Percentiles rank a stretch among this genome's conserved stretches.
phyloP scores from a whole-genome alignment of 1,140 invertebrate genomes.

The Cherax quadricarinatus region DNA sequence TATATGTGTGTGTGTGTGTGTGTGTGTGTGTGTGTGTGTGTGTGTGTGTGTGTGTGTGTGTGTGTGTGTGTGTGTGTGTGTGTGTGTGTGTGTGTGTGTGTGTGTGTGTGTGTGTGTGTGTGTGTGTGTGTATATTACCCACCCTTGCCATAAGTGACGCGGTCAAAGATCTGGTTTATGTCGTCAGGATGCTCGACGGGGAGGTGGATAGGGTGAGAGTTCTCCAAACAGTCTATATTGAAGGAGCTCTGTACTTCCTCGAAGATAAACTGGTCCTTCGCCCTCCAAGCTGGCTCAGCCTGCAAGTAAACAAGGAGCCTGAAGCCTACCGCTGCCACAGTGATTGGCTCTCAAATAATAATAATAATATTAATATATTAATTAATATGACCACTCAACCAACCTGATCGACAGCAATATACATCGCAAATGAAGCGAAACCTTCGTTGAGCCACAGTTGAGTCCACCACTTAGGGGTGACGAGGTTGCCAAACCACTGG shows the following conservation, averaged over 20 bases:
- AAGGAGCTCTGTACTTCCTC: slow-evolving; percentile 90
- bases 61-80: too few relatives aligned
- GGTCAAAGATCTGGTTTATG: slow-evolving; percentile 95
- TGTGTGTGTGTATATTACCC: not conserved
- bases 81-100: too few relatives aligned
- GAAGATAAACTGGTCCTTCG: slow-evolving; percentile 88
- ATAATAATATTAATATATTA: not conserved
- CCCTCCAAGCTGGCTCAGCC: slow-evolving; percentile 87
- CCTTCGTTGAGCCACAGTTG: slow-evolving; percentile 31
- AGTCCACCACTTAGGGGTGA: slow-evolving; percentile 77
- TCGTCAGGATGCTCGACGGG: slow-evolving; percentile 92
- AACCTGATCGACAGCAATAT: not conserved
- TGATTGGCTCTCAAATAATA: not conserved
- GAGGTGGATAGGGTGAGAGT: slow-evolving; percentile 93
- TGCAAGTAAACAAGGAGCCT: not conserved
- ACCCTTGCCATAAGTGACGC: slow-evolving; percentile 94
- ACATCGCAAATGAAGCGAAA: slow-evolving; percentile 24
- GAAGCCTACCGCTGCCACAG: not conserved
- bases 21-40: too few relatives aligned
- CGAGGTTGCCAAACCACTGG: slow-evolving; percentile 82
- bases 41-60: too few relatives aligned
- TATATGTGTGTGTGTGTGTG: too few relatives aligned
- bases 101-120: too few relatives aligned
- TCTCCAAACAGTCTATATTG: slow-evolving; percentile 87
- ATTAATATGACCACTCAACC: not conserved